These are phyloP conservation scores for Calidris pygmaea DNA, from an alignment of 2,113 vertebrate genomes.

Conservation along the genomic window DNA sequence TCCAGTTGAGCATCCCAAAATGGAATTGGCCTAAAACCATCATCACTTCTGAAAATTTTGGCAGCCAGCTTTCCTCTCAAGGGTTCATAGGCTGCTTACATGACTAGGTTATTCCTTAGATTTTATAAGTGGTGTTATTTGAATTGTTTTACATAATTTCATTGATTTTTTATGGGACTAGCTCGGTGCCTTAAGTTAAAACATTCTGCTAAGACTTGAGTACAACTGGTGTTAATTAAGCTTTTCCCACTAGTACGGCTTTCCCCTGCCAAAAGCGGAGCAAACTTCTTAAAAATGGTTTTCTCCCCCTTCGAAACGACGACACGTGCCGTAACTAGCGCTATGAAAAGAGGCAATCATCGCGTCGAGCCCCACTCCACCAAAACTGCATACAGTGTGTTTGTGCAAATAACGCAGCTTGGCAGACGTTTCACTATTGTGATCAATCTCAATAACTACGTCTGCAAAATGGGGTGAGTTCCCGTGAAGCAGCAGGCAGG, in stretches of 20 bases:
- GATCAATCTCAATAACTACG: not conserved
- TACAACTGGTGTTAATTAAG: not conserved
- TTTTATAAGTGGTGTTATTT: not conserved
- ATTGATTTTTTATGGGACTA: slow-evolving; percentile 10
- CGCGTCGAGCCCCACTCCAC: not conserved
- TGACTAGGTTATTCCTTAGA: not conserved
- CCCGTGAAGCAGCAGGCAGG: slow-evolving; percentile 9
- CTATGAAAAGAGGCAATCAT: not conserved
- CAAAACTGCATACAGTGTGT: not conserved
- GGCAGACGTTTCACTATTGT: slow-evolving; percentile 11
- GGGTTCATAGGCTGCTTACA: not conserved
- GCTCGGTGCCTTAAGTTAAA: slow-evolving; percentile 5
- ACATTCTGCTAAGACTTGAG: not conserved
- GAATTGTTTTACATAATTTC: slow-evolving; percentile 26
- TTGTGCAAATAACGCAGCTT: slow-evolving; percentile 27
- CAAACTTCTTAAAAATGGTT: not conserved
- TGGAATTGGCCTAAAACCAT: slow-evolving; percentile 32
- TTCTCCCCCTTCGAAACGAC: not conserved
- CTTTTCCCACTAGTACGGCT: not conserved
- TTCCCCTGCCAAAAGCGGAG: not conserved
- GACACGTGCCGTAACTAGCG: not conserved
- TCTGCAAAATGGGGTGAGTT: not conserved
- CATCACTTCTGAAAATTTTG: slow-evolving; percentile 30
- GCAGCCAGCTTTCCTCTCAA: not conserved
- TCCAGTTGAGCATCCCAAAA: slow-evolving; percentile 45